Evolutionary conservation across 1,140 invertebrate genomes (phyloP).

Genomic region (Drosophila carrolli): DNA sequence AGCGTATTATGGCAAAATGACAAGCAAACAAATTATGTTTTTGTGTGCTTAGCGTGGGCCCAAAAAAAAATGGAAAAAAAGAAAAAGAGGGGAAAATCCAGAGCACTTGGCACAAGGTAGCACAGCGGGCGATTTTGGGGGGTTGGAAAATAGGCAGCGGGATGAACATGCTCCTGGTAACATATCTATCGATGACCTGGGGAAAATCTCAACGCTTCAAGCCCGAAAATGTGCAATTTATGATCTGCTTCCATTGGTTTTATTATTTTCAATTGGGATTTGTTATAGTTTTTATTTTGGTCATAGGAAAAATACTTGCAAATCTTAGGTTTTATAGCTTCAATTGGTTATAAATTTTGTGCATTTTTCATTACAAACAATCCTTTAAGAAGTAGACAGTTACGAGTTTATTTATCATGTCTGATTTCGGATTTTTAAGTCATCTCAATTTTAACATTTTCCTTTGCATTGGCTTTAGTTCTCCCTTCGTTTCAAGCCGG

Average conservation of each 20-base stretch:
- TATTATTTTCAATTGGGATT: constrained; percentile 1
- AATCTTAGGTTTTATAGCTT: not conserved
- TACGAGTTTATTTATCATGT: not conserved
- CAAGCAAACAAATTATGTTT: constrained; percentile 81
- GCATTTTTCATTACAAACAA: too few species aligned
- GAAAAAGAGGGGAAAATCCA: constrained; percentile 27
- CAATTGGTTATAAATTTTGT: too few species aligned
- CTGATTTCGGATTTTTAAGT: not conserved
- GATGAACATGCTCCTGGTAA: constrained; percentile 45
- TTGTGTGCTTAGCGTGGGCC: constrained; percentile 70
- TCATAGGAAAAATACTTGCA: not conserved
- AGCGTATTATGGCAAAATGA: constrained; percentile 73
- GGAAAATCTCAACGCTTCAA: not conserved
- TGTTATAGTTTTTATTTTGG: not conserved
- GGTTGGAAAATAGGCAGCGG: constrained; percentile 8
- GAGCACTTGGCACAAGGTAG: constrained; percentile 56
- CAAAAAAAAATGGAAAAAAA: constrained; percentile 25
- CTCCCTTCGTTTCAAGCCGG: not conserved
- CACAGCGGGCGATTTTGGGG: constrained; percentile 8
- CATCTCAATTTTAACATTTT: not conserved
- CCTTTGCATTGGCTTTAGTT: constrained; percentile 3
- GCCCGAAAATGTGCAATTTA: not conserved
- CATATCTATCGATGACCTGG: constrained; percentile 48
- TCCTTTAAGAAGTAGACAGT: not conserved
- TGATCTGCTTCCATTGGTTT: not conserved